Evolutionary conservation across 1,140 invertebrate genomes (phyloP), one percentile per base, ranked within the genome.

Genomic region (Tetraneura akinire): DNA sequence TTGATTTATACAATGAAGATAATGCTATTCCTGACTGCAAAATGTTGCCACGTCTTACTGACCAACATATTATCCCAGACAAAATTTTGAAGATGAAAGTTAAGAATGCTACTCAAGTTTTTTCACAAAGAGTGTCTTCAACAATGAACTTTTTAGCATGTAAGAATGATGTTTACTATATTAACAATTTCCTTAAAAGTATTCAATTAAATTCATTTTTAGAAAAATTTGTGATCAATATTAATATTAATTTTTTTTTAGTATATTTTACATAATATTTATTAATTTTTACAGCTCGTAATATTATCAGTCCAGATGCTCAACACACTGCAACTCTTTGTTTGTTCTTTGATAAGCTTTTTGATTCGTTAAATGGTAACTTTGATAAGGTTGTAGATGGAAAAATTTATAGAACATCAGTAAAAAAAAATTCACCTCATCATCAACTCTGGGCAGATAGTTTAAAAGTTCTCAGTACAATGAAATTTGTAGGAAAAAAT

Each of bases 21-120:
- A 70, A 26, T 70, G 47, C 45, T n/a, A 73, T 73, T 53, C 21
- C 45, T 21, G 49, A 73, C 47, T 73, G 70, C 47, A 73, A 73
- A 32, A 73, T 73, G 49, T 49, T 73, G 21, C 49, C 70, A 73
- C 21, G 45, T 49, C 49, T 73, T 29, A 71, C 68, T 11, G 68
- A 71, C 47, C 47, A 49, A 10, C 47, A 71, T 71, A 26, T 71
- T 71, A 49, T 71, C 3, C 47, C 68, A 4, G 68, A 53, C 47
- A 71, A 71, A 71, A 71, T 71, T 71, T 51, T 49, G 16, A 71
- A 71, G 11, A 71, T 51, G 47, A 71, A 71, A 10, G 68, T 71
- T 2, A 29, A 49, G 21, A 49, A 71, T 51, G 47, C 68, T 18
- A 29, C 47, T 53, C 68, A 71, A 51, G 68, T 71, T 21, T 71